These are phyloP conservation scores for Dascillus cervinus DNA, from an alignment of 2,888 invertebrate species.

Conservation along the genomic window DNA sequence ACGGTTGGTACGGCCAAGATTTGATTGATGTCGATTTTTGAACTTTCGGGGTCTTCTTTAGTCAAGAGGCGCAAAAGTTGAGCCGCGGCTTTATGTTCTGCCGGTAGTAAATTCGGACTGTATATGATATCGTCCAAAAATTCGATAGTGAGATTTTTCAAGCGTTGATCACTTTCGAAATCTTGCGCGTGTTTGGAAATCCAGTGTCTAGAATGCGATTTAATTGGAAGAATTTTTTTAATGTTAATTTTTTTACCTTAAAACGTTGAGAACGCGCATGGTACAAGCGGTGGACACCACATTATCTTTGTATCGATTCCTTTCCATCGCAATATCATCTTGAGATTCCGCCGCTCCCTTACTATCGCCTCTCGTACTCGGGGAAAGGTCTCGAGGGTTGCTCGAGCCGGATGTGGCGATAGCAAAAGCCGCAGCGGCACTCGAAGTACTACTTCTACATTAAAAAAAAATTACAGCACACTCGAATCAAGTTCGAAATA, in stretches of 20 bases:
- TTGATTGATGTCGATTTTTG: conserved; percentile 60
- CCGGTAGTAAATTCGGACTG: conserved; percentile 73
- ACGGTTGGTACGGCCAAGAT: conserved; percentile 64
- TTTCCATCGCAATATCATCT: conserved; percentile 41
- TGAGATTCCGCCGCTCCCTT: conserved; percentile 30
- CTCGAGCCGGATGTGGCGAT: conserved; percentile 85
- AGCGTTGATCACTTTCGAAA: conserved; percentile 68
- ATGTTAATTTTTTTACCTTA: conserved; percentile 54
- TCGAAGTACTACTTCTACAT: conserved; percentile 71
- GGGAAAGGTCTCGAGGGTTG: conserved; percentile 64
- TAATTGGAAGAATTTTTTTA: not conserved
- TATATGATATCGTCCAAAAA: conserved; percentile 83
- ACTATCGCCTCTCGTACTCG: conserved; percentile 31
- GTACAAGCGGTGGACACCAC: conserved; percentile 90
- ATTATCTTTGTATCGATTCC: conserved; percentile 57
- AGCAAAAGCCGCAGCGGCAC: conserved; percentile 85
- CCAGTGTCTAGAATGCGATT: conserved; percentile 63
- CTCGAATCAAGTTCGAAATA: not conserved
- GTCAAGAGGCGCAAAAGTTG: conserved; percentile 72
- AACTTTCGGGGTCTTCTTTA: conserved; percentile 60
- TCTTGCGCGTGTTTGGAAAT: conserved; percentile 86
- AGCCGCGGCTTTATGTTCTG: conserved; percentile 83
- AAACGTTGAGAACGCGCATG: conserved; percentile 83
- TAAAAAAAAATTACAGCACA: not conserved
- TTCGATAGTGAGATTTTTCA: conserved; percentile 72